These are phyloP conservation scores for Sitophilus oryzae DNA, from an alignment of 1,140 invertebrate genomes.

Conservation along the genomic window DNA sequence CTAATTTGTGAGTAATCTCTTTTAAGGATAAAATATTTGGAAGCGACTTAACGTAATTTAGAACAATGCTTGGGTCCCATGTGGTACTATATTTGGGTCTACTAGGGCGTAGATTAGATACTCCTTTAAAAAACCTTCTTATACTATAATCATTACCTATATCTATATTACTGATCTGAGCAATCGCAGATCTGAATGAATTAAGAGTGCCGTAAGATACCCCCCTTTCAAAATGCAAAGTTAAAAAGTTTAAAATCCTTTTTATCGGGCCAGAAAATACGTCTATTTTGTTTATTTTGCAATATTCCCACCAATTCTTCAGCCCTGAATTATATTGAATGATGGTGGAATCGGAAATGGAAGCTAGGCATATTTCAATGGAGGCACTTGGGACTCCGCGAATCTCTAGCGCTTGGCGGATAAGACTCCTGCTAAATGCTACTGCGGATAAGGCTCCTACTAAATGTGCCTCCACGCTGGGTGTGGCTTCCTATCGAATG, in stretches of 20 bases:
- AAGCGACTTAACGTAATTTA: slow-evolving; percentile 27
- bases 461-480: slow-evolving; percentile 12
- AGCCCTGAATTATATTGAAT: slow-evolving; percentile 31
- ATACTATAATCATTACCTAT: slow-evolving; percentile 15
- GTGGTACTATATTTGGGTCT: slow-evolving; percentile 26
- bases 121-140: no score
- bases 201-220: slow-evolving; percentile 32
- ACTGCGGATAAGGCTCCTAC: no score
- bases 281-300: background rate
- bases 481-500: slow-evolving; percentile 1
- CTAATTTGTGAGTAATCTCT: slow-evolving; percentile 24
- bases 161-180: slow-evolving; percentile 22
- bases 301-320: slow-evolving; percentile 10
- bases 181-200: slow-evolving; percentile 28
- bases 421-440: slow-evolving; percentile 29
- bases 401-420: slow-evolving; percentile 25
- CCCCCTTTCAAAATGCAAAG: slow-evolving; percentile 18
- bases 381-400: slow-evolving; percentile 19
- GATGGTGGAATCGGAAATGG: slow-evolving; percentile 27
- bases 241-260: slow-evolving; percentile 23
- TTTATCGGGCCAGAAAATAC: background rate
- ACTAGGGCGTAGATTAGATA: slow-evolving; percentile 20
- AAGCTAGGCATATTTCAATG: slow-evolving; percentile 27
- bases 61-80: slow-evolving; percentile 30
- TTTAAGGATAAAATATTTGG: slow-evolving; percentile 25